Percentiles rank a stretch among this genome's conserved stretches.
These are phyloP conservation scores for Phortica magna DNA, from an alignment of 2,888 invertebrate genomes.

Conservation along the genomic window DNA sequence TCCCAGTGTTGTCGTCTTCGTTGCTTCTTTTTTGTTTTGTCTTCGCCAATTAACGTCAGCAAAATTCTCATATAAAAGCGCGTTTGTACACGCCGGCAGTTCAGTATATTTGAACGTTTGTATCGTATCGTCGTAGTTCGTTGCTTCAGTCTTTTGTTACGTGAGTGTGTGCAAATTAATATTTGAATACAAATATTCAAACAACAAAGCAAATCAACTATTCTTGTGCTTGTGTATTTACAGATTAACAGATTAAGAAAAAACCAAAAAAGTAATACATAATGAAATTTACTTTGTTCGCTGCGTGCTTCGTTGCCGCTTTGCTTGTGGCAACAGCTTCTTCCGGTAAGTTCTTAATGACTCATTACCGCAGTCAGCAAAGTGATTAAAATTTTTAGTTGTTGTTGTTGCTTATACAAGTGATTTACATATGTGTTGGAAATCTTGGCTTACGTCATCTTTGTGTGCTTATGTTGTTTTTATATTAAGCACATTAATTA, in stretches of 20 bases:
- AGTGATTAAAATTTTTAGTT: constrained; percentile 28
- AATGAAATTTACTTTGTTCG: constrained; percentile 65
- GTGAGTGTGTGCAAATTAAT: constrained; percentile 46
- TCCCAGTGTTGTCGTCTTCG: background rate
- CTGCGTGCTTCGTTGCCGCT: constrained; percentile 47
- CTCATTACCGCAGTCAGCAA: background rate
- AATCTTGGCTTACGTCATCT: constrained; percentile 47
- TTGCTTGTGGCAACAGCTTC: constrained; percentile 61
- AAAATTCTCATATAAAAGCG: constrained; percentile 69
- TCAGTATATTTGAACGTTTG: constrained; percentile 62
- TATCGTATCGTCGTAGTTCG: constrained; percentile 55
- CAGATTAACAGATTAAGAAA: constrained; percentile 37
- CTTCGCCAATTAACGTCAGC: constrained; percentile 54
- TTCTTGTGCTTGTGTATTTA: constrained; percentile 39
- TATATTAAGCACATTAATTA: background rate
- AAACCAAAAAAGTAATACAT: constrained; percentile 42
- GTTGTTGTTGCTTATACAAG: constrained; percentile 25
- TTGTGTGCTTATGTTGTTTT: background rate
- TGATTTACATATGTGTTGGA: constrained; percentile 42
- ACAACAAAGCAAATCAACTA: background rate
- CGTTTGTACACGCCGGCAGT: constrained; percentile 46
- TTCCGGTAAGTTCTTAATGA: constrained; percentile 62
- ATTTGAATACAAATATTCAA: background rate
- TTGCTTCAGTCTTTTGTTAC: constrained; percentile 68
- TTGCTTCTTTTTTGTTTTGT: constrained; percentile 50